Base-by-base conservation (phyloP, 2,888 invertebrate species). In the Dilophus febrilis region DNA sequence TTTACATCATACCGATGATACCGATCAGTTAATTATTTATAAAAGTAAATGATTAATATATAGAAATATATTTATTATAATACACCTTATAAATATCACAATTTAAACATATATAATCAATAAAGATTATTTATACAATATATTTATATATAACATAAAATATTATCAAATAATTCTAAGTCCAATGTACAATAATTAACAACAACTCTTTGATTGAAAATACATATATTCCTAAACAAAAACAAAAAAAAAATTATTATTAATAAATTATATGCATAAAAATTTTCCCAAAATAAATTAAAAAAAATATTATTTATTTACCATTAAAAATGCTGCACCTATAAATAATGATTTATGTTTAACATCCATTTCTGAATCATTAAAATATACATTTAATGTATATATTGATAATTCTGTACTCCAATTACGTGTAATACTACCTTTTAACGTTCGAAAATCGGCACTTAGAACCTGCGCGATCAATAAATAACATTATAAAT, bases 251-350 rank as follows among this genome's bases (percentile, higher is more conserved):
- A 33, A 33, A 33, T 6, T 33, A 6, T 11, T 11, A 16, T 33
- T 4, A 13, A 16, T 14, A 5, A 33, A 33, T 7, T 31, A 6
- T 31, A 16, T 14, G 10, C 5, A 6, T 4, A 16, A 14, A 33
- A 33, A 16, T 6, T 6, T 31, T 33, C 6, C 13, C 13, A 16
- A 6, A 14, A 33, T n/a, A n/a, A n/a, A n/a, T n/a, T n/a, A n/a
- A n/a, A n/a, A n/a, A n/a, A n/a, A n/a, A n/a, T n/a, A n/a, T n/a
- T n/a, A 22, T 8, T 18, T 19, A 55, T 61, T 66, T 68, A 87
- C 90, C 72, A 91, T 64, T 42, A 91, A 66, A 63, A 91, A 88
- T 1, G 80, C 73, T 35, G 85, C 77, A 5, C 81, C 90, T 19
- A 91, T 56, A 39, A 90, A 64, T 3, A 85, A 61, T 1, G 86